phyloP scores from a whole-genome alignment of 2,888 invertebrate species.

The Osmoderma eremita region DNA sequence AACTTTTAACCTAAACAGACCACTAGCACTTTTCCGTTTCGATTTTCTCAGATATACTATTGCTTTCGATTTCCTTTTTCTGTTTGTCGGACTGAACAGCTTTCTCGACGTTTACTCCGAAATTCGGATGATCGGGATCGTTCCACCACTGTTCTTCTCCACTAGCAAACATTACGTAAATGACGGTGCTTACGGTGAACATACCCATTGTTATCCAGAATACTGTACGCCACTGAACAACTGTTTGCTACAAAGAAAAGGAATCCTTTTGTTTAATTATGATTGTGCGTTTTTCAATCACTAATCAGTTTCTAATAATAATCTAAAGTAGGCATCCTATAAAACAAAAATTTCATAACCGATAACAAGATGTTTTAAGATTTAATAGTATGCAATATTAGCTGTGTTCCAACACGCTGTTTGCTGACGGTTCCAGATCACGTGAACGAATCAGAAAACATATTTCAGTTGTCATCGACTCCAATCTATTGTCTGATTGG shows the following conservation, averaged over 20 bases:
- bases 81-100: background rate
- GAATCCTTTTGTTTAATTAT: background rate
- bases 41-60: background rate
- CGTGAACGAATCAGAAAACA: no score
- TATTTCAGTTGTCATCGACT: no score
- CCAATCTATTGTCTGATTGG: no score
- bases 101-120: slow-evolving; percentile 30
- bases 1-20: background rate
- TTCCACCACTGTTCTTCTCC: slow-evolving; percentile 81
- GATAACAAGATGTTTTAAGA: no score
- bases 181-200: slow-evolving; percentile 70
- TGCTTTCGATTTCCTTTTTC: background rate
- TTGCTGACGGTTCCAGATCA: no score
- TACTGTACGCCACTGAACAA: slow-evolving; percentile 76
- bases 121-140: slow-evolving; percentile 36
- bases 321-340: no score
- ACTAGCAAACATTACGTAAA: slow-evolving; percentile 74
- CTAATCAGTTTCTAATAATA: background rate
- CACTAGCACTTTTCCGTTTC: slow-evolving; percentile 2
- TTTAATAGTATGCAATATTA: no score
- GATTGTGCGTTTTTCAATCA: no score
- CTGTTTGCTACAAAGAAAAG: slow-evolving; percentile 64
- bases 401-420: no score
- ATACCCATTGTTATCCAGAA: slow-evolving; percentile 79
- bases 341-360: no score